Base-by-base conservation (phyloP, 1,140 invertebrate genomes). In the Drosophila mauritiana region DNA sequence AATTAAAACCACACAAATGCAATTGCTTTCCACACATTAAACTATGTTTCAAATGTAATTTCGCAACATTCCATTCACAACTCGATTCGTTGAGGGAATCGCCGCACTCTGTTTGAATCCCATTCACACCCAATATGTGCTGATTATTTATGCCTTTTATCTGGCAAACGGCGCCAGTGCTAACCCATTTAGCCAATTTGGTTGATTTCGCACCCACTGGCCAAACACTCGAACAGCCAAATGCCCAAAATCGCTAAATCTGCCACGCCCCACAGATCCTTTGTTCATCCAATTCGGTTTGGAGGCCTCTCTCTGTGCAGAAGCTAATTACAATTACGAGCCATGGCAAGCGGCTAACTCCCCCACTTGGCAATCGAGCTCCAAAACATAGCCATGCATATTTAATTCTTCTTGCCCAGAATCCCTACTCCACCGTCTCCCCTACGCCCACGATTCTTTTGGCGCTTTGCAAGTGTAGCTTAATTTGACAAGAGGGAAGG, bases 381-480 rank as follows among this genome's bases (percentile, higher is more conserved):
- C 76, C 48, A 58, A 80, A 86, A 86, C 84, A 88, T 77, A 62
- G 31, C 79, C 76, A 88, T 88, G 84, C 83, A 86, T 86, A 86
- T 86, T 89, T 86, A 80, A 86, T 89, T 76, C 72, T 45, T 17
- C 8, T 45, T 15, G 17, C 15, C 49, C 40, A 51, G 12, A 39
- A 39, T 13, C 5, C 11, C 37, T 45, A 40, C 22, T 54, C 8
- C 42, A 3, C n/a, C 2, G 20, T 22, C 20, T 22, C 20, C 20
- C 20, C 20, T 22, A 2, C 20, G 31, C 36, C 58, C 61, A 70
- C 53, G 42, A 75, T 77, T 86, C 79, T 78, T 88, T 86, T 77
- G 83, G 62, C 83, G 67, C 72, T 83, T 59, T 55, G 84, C 84
- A 83, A 88, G 72, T 89, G 79, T 88, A 89, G 89, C 83, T 88